These are phyloP conservation scores for Seriola dumerili DNA, from an alignment of 2,113 vertebrate genomes.

Conservation along the genomic window DNA sequence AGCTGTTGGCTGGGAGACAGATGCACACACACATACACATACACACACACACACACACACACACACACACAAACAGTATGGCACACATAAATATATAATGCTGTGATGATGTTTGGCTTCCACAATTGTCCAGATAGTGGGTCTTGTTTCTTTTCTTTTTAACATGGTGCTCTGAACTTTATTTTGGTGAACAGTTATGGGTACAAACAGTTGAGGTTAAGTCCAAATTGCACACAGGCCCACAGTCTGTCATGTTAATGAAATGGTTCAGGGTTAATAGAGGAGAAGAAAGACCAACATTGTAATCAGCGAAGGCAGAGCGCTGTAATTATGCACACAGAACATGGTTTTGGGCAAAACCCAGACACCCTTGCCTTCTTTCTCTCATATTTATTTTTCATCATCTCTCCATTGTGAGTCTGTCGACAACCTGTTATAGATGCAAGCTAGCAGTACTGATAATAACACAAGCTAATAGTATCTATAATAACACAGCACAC, in stretches of 20 bases:
- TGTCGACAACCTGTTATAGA: slow-evolving; percentile 64
- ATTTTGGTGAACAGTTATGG: slow-evolving; percentile 53
- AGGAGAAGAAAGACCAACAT: slow-evolving; percentile 77
- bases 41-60: slow-evolving; percentile 22
- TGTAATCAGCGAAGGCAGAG: slow-evolving; percentile 74
- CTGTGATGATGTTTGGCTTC: slow-evolving; percentile 59
- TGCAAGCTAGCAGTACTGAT: slow-evolving; percentile 35
- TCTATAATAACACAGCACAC: slow-evolving; percentile 51
- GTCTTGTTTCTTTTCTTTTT: slow-evolving; percentile 47
- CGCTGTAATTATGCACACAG: slow-evolving; percentile 75
- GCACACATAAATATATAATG: slow-evolving; percentile 65
- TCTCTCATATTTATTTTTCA: slow-evolving; percentile 66
- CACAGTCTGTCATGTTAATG: slow-evolving; percentile 77
- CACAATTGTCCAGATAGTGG: slow-evolving; percentile 60
- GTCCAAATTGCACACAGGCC: slow-evolving; percentile 73
- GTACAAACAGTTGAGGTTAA: slow-evolving; percentile 70
- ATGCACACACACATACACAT: slow-evolving; percentile 41
- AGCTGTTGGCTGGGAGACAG: slow-evolving; percentile 63
- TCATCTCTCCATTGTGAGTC: slow-evolving; percentile 48
- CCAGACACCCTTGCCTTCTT: slow-evolving; percentile 66
- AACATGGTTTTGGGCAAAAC: slow-evolving; percentile 75
- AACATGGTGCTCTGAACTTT: slow-evolving; percentile 42
- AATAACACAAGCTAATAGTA: slow-evolving; percentile 44
- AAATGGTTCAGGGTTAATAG: slow-evolving; percentile 78
- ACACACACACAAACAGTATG: slow-evolving; percentile 47